These are phyloP conservation scores for Tuberolachnus salignus DNA, from an alignment of 2,888 invertebrate species.

Conservation along the genomic window DNA sequence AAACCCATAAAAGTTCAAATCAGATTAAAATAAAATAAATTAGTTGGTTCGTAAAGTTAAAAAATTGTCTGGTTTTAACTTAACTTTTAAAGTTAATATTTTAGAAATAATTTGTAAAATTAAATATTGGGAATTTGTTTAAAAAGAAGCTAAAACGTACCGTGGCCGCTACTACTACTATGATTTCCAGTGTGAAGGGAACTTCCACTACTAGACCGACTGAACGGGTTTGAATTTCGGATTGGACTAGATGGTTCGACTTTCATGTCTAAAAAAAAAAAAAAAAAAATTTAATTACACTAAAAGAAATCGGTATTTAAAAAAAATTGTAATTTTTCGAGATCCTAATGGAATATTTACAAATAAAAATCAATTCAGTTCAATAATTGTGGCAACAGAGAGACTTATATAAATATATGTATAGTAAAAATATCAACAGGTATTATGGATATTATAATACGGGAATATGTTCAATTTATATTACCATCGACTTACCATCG, in stretches of 20 bases:
- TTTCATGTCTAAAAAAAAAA: constrained; percentile 63
- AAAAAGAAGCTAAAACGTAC: constrained; percentile 56
- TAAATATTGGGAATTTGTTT: not conserved
- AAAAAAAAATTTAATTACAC: not conserved
- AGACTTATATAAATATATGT: no score
- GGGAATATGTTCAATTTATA: not conserved
- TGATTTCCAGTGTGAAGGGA: constrained; percentile 72
- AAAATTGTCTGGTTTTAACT: constrained; percentile 2
- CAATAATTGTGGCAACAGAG: no score
- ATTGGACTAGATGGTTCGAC: constrained; percentile 69
- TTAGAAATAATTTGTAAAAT: no score
- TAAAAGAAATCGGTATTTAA: not conserved
- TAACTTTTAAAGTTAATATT: not conserved
- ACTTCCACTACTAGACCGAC: constrained; percentile 75
- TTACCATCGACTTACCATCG: constrained; percentile 34
- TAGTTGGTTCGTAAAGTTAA: not conserved
- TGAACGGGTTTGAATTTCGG: constrained; percentile 59
- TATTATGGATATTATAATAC: not conserved
- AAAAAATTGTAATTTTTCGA: no score
- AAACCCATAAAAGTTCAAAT: not conserved
- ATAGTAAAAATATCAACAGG: no score
- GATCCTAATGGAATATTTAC: no score
- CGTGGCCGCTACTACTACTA: constrained; percentile 60
- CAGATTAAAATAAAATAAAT: constrained; percentile 2
- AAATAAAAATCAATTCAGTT: no score